These are phyloP conservation scores for Ptilodon capucinus DNA, from an alignment of 2,888 invertebrate species.

Conservation along the genomic window DNA sequence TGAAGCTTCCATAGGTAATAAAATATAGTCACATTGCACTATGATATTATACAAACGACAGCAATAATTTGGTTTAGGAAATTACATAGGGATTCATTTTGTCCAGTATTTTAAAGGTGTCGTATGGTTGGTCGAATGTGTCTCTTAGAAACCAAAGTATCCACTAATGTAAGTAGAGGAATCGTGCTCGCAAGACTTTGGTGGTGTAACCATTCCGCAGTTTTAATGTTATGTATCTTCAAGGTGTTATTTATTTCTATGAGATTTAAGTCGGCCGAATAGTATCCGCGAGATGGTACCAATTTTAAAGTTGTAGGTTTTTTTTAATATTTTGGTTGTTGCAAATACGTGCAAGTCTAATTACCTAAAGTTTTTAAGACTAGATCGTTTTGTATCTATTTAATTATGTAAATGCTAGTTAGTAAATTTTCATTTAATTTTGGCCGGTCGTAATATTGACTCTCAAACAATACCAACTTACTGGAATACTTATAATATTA, in stretches of 20 bases:
- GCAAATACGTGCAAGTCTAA: constrained; percentile 52
- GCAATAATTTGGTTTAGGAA: constrained; percentile 74
- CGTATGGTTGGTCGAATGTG: constrained; percentile 55
- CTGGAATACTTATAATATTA: constrained; percentile 21
- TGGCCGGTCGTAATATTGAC: constrained; percentile 26
- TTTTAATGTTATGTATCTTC: constrained; percentile 37
- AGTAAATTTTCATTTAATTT: constrained; percentile 53
- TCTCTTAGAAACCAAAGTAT: constrained; percentile 67
- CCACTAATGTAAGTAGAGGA: constrained; percentile 41
- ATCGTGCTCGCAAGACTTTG: constrained; percentile 44
- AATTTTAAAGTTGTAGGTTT: constrained; percentile 45
- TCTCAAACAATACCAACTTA: constrained; percentile 22
- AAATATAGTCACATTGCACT: constrained; percentile 67
- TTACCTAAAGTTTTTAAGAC: constrained; percentile 26
- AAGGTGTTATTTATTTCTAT: constrained; percentile 45
- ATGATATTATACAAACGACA: constrained; percentile 60
- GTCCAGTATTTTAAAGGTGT: constrained; percentile 54
- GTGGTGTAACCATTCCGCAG: constrained; percentile 47
- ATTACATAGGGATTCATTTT: constrained; percentile 59
- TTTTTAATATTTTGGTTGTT: constrained; percentile 43
- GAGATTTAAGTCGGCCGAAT: constrained; percentile 56
- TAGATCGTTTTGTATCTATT: constrained; percentile 39
- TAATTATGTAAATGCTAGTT: constrained; percentile 56
- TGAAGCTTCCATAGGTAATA: constrained; percentile 77
- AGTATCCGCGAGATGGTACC: constrained; percentile 41